Evolutionary conservation across 2,113 vertebrate species (phyloP).

Genomic region (Apodemus speciosus): DNA sequence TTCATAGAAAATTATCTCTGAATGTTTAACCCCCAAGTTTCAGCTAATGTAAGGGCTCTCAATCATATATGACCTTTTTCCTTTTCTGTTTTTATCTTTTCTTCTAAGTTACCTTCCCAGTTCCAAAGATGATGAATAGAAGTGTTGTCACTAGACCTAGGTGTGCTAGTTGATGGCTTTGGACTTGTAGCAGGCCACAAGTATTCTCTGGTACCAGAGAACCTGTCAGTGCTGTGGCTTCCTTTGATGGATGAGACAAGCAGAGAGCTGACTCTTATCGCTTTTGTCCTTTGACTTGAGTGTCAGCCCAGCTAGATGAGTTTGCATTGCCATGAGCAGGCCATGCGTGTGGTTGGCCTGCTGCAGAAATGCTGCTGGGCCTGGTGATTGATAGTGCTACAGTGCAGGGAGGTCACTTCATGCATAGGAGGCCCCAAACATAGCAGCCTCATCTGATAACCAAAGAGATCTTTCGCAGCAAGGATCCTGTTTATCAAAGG

Average conservation of each 20-base stretch:
- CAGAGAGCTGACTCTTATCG: slow-evolving; percentile 76
- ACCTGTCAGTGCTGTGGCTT: slow-evolving; percentile 68
- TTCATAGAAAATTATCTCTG: slow-evolving; percentile 54
- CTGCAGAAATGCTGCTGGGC: slow-evolving; percentile 76
- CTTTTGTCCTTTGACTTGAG: slow-evolving; percentile 75
- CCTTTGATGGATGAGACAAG: slow-evolving; percentile 56
- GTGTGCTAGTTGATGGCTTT: slow-evolving; percentile 49
- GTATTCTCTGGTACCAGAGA: slow-evolving; percentile 63
- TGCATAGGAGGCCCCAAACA: slow-evolving; percentile 79
- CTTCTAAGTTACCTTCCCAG: slow-evolving; percentile 33
- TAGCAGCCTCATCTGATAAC: slow-evolving; percentile 69
- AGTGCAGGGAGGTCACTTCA: slow-evolving; percentile 79
- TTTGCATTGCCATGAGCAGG: slow-evolving; percentile 73
- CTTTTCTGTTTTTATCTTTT: slow-evolving; percentile 54
- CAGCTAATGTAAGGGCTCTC: slow-evolving; percentile 42
- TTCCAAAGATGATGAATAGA: slow-evolving; percentile 61
- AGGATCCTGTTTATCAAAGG: slow-evolving; percentile 74
- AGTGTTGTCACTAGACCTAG: neutral
- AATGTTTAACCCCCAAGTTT: slow-evolving; percentile 60
- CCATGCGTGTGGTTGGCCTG: slow-evolving; percentile 74
- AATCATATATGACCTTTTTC: slow-evolving; percentile 50
- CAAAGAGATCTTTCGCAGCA: slow-evolving; percentile 73
- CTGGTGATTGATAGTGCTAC: slow-evolving; percentile 79
- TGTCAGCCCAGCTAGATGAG: slow-evolving; percentile 78
- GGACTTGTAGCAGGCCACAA: neutral